Base-by-base conservation (phyloP, 1,140 invertebrate genomes). In the Drosophila takahashii region DNA sequence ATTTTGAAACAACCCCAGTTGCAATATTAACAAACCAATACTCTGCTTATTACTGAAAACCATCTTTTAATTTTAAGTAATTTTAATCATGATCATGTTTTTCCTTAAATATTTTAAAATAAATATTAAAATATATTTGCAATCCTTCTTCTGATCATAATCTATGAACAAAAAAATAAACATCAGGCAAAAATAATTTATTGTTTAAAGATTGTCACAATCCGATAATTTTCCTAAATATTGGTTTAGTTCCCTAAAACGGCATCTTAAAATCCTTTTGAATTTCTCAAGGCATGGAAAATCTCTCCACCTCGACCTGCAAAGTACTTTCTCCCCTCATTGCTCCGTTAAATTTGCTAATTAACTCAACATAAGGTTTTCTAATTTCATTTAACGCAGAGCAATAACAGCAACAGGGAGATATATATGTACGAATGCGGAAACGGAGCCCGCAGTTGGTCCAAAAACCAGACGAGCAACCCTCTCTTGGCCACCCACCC, bases 321-420 rank as follows among this genome's bases (percentile, higher is more conserved):
- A 18, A 37, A 18, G 16, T 13, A 34, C 54, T 51, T 6, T 44
- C 27, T 47, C 8, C 44, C 41, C 58, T 44, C 48, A 48, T 36
- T 41, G 44, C 36, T 34, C 34, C 62, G 52, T 74, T 74, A 84
- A 89, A 89, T 77, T 83, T 87, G 70, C 75, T 85, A 90, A 90
- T 90, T 90, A 90, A 76, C 77, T 70, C 61, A 81, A 77, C 87
- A 90, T 84, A 90, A 79, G 87, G 87, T 90, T 90, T 84, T 89
- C 89, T 90, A 90, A 90, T 90, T 90, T 90, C 75, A 81, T 91
- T 90, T 74, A 81, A 90, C 83, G 83, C 54, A 50, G 39, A 75
- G 50, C 42, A 27, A 57, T 67, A 74, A 44, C 56, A 41, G 42
- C 22, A 50, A 32, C 45, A 48, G 42, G 26, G 60, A 34, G 47